A percentile compares a stretch with the other conserved stretches of the same genome.
Evolutionary conservation across 2,797 vertebrate genomes (phyloP).

Genomic region (Chromobotia macracanthus): DNA sequence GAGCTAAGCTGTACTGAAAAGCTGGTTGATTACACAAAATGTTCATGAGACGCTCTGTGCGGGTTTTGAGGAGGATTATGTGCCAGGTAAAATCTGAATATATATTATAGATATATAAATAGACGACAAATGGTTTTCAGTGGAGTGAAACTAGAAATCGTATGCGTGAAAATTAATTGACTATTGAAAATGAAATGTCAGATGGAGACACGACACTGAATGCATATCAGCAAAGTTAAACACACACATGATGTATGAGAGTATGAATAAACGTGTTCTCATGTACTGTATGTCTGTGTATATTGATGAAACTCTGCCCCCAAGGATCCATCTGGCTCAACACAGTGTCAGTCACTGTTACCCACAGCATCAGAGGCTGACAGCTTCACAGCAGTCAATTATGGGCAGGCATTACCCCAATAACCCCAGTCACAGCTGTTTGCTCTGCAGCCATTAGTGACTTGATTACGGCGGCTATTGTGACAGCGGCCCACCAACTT

Average conservation of each 20-base stretch:
- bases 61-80: neutral
- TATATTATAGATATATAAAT: too few relatives aligned
- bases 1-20: slow-evolving; percentile 14
- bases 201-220: slow-evolving; percentile 57
- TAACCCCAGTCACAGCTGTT: slow-evolving; percentile 50
- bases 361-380: slow-evolving; percentile 42
- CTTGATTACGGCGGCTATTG: slow-evolving; percentile 36
- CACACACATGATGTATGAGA: slow-evolving; percentile 19
- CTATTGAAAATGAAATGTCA: slow-evolving; percentile 71
- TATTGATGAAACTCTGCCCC: neutral
- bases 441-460: slow-evolving; percentile 44
- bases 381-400: slow-evolving; percentile 33
- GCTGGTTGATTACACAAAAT: slow-evolving; percentile 10
- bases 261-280: slow-evolving; percentile 26
- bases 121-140: neutral
- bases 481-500: slow-evolving; percentile 7
- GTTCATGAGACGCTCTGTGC: slow-evolving; percentile 11
- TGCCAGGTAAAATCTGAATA: too few relatives aligned
- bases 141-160: slow-evolving; percentile 43
- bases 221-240: slow-evolving; percentile 36
- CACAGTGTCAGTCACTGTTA: slow-evolving; percentile 42
- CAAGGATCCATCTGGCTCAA: slow-evolving; percentile 31
- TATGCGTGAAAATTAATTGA: slow-evolving; percentile 73
- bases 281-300: slow-evolving; percentile 2
- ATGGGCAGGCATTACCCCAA: slow-evolving; percentile 45